phyloP scores from a whole-genome alignment of 2,113 vertebrate species.

The Antigone vipio region DNA sequence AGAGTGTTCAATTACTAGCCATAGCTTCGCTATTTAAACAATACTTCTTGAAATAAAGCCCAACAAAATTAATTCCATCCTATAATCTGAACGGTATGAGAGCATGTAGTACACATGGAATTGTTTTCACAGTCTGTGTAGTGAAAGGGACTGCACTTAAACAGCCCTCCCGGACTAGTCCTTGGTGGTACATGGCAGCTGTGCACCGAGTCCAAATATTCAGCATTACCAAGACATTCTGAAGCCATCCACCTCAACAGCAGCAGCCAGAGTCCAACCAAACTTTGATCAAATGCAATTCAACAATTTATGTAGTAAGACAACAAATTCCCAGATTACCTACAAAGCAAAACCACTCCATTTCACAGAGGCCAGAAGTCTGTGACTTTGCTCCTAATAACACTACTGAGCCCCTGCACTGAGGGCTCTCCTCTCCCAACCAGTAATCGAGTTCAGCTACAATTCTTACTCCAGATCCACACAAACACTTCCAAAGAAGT shows the following conservation, averaged over 20 bases:
- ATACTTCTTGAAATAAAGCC: background rate
- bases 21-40: background rate
- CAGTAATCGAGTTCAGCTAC: background rate
- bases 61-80: background rate
- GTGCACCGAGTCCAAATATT: background rate
- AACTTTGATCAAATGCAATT: background rate
- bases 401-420: background rate
- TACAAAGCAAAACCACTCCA: background rate
- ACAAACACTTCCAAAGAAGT: background rate
- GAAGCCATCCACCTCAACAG: slow-evolving; percentile 58
- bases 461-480: slow-evolving; percentile 11
- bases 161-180: background rate
- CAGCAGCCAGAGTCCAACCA: slow-evolving; percentile 60
- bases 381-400: background rate
- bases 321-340: background rate
- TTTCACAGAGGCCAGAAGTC: background rate
- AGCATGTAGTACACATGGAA: accelerated
- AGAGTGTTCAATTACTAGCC: accelerated
- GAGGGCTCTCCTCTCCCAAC: background rate
- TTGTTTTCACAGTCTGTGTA: background rate
- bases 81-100: background rate
- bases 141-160: background rate
- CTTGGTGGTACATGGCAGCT: background rate
- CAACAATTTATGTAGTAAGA: background rate
- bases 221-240: background rate